A percentile compares a stretch with the other conserved stretches of the same genome.
phyloP scores from a whole-genome alignment of 2,797 vertebrate species.

The Euthynnus affinis region DNA sequence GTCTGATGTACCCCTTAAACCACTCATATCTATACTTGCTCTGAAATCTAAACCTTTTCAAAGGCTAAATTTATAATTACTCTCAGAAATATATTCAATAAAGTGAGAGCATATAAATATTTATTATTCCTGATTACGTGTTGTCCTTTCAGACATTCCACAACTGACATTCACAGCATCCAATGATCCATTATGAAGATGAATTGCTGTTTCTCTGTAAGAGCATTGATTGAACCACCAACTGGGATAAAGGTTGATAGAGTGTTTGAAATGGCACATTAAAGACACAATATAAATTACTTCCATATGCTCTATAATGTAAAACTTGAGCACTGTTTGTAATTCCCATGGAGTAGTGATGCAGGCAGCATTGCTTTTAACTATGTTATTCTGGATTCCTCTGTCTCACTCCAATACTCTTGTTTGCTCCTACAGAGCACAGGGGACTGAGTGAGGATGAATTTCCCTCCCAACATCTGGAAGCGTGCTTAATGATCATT shows the following conservation, averaged over 20 bases:
- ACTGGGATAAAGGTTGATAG: slow-evolving; percentile 67
- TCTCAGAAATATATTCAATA: slow-evolving; percentile 4
- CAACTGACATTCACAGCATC: slow-evolving; percentile 53
- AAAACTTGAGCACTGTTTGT: slow-evolving; percentile 74
- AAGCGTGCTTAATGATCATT: slow-evolving; percentile 82
- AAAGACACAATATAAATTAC: slow-evolving; percentile 72
- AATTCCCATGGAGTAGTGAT: slow-evolving; percentile 73
- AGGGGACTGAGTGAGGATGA: slow-evolving; percentile 68
- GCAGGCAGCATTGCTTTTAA: slow-evolving; percentile 52
- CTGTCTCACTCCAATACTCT: slow-evolving; percentile 47
- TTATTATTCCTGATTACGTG: slow-evolving; percentile 41
- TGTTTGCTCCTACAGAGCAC: slow-evolving; percentile 72
- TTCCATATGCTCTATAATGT: slow-evolving; percentile 79
- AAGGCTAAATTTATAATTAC: slow-evolving; percentile 17
- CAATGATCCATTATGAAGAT: slow-evolving; percentile 71
- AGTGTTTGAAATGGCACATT: slow-evolving; percentile 78
- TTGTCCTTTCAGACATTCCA: slow-evolving; percentile 55
- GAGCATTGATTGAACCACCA: slow-evolving; percentile 69
- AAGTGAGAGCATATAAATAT: slow-evolving; percentile 31
- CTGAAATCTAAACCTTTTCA: slow-evolving; percentile 21
- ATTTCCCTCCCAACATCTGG: slow-evolving; percentile 82
- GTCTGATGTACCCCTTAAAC: slow-evolving; percentile 23
- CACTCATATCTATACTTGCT: slow-evolving; percentile 7
- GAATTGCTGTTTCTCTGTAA: slow-evolving; percentile 65
- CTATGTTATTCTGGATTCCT: slow-evolving; percentile 62